phyloP scores from a whole-genome alignment of 2,113 vertebrate genomes.

The Cepphus grylle region DNA sequence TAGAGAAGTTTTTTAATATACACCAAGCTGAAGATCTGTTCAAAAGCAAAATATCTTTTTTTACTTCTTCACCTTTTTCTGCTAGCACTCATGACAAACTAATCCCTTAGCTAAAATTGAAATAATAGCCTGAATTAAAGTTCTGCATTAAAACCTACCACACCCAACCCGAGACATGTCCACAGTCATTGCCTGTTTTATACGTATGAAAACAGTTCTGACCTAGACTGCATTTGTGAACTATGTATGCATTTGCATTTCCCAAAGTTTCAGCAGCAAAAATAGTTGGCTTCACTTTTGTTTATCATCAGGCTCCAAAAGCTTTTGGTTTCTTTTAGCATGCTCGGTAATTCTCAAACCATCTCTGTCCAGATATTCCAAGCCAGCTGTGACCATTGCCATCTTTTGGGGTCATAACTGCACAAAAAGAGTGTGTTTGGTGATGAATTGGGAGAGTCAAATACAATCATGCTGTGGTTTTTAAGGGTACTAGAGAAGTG shows the following conservation, averaged over 20 bases:
- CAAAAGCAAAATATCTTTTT: neutral
- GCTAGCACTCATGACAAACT: accelerated
- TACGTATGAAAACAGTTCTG: neutral
- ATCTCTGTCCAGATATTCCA: neutral
- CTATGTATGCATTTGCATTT: accelerated
- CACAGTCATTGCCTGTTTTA: neutral
- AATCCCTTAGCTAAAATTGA: neutral
- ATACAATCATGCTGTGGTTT: neutral
- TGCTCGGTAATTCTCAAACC: neutral
- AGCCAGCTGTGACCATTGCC: neutral
- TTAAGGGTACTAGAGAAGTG: neutral
- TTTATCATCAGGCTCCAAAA: neutral
- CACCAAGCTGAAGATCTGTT: neutral
- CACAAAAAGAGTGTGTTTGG: neutral
- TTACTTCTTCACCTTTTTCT: neutral
- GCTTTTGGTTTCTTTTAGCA: neutral
- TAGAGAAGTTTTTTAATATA: neutral
- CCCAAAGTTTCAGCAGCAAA: neutral
- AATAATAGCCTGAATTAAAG: neutral
- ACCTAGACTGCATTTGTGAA: neutral
- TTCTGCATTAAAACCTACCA: neutral
- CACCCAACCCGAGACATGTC: neutral
- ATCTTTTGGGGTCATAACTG: accelerated
- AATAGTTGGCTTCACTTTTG: neutral
- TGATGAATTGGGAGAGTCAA: neutral